Evolutionary conservation across 2,113 vertebrate genomes (phyloP).

Genomic region (Solea senegalensis): DNA sequence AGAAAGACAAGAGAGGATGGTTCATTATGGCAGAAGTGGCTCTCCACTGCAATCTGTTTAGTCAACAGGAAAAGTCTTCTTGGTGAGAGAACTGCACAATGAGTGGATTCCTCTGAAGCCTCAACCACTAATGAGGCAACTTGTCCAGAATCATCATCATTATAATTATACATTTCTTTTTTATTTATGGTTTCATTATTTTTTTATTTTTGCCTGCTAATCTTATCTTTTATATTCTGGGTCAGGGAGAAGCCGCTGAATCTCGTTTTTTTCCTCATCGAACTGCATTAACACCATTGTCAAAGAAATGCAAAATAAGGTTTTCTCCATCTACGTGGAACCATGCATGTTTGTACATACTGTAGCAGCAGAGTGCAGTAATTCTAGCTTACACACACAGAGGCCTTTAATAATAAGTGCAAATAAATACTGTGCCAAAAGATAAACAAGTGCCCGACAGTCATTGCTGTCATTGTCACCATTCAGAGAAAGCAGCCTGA

Average conservation of each 20-base stretch:
- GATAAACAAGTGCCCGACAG: background rate
- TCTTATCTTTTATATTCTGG: conserved; percentile 62
- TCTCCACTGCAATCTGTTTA: conserved; percentile 55
- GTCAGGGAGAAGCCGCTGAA: conserved; percentile 67
- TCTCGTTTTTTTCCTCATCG: conserved; percentile 61
- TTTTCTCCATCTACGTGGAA: conserved; percentile 6
- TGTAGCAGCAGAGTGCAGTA: background rate
- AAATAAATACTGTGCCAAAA: background rate
- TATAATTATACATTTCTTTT: conserved; percentile 65
- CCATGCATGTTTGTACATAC: background rate
- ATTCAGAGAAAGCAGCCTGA: background rate
- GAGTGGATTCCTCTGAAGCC: conserved; percentile 50
- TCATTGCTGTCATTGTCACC: background rate
- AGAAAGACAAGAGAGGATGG: conserved; percentile 23
- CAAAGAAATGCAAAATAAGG: conserved; percentile 9
- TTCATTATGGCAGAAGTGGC: conserved; percentile 55
- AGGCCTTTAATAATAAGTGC: background rate
- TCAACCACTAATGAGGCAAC: conserved; percentile 65
- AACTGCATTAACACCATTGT: conserved; percentile 35
- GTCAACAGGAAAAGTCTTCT: conserved; percentile 53
- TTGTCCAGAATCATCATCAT: conserved; percentile 71
- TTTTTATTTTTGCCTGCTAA: conserved; percentile 60
- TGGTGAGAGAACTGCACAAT: conserved; percentile 56
- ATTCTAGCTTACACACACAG: background rate
- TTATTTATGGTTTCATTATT: conserved; percentile 60